Conservation (phyloP, 1,140 invertebrate genomes). For the Eriocheir sinensis region DNA sequence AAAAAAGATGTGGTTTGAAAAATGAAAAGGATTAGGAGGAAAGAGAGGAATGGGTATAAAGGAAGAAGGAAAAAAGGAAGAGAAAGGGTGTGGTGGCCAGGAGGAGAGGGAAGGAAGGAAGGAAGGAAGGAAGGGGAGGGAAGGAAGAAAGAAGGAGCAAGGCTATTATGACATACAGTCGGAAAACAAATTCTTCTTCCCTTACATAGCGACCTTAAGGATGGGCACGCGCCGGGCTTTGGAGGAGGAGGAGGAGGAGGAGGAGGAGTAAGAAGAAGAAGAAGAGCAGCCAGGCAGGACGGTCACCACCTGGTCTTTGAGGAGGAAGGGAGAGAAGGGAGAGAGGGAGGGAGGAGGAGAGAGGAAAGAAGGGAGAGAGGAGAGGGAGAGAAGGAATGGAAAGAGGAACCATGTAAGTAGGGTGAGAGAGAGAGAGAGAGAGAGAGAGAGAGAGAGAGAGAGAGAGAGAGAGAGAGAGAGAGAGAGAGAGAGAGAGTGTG, state of each 20-base stretch:
- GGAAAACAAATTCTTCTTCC: not conserved
- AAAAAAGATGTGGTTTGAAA: slow-evolving; percentile 29
- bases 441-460: not conserved
- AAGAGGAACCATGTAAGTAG: no score
- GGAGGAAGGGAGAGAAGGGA: not conserved
- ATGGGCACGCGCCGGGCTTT: not conserved
- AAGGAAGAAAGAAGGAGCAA: not conserved
- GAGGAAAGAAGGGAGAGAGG: not conserved
- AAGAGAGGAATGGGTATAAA: not conserved
- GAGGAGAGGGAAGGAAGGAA: no score
- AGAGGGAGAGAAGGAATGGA: not conserved
- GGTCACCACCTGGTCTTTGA: no score
- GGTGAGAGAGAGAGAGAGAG: not conserved
- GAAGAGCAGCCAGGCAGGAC: not conserved
- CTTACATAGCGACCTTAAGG: not conserved
- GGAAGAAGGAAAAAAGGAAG: not conserved
- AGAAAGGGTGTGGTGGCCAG: no score
- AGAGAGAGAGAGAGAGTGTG: not conserved
- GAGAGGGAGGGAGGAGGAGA: not conserved
- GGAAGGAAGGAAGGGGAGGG: not conserved
- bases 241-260: not conserved
- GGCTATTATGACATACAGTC: not conserved
- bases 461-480: slow-evolving; percentile 7
- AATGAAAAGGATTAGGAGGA: no score
- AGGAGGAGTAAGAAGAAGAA: not conserved